These are phyloP conservation scores for Apotomis betuletana DNA, from an alignment of 2,888 invertebrate genomes.

Conservation along the genomic window DNA sequence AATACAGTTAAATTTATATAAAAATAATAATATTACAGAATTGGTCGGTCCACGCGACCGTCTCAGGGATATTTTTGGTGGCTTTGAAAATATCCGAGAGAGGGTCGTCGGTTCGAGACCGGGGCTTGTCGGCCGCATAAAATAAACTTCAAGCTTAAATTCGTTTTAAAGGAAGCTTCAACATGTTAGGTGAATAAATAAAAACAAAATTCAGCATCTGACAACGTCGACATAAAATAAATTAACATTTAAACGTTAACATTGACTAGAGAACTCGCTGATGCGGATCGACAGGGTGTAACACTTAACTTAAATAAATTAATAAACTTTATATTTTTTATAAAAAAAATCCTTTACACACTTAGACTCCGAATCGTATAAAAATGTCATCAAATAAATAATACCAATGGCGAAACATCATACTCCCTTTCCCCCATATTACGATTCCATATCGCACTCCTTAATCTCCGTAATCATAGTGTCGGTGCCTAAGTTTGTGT, in stretches of 20 bases:
- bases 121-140: slow-evolving; percentile 62
- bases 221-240: slow-evolving; percentile 60
- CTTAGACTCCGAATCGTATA: slow-evolving; percentile 79
- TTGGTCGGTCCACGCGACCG: slow-evolving; percentile 53
- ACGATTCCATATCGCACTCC: neutral
- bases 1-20: slow-evolving; percentile 79
- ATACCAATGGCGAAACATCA: neutral
- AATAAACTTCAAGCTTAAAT: slow-evolving; percentile 75
- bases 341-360: slow-evolving; percentile 73
- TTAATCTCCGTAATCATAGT: neutral
- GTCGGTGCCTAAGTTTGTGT: too few species aligned
- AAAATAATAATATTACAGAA: slow-evolving; percentile 77
- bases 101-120: slow-evolving; percentile 50
- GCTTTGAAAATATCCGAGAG: slow-evolving; percentile 58
- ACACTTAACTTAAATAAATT: slow-evolving; percentile 78
- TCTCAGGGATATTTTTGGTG: slow-evolving; percentile 63
- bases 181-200: slow-evolving; percentile 73
- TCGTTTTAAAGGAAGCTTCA: slow-evolving; percentile 64
- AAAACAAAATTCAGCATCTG: slow-evolving; percentile 63
- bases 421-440: neutral
- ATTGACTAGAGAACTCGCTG: slow-evolving; percentile 80
- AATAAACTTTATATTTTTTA: slow-evolving; percentile 73
- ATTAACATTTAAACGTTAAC: slow-evolving; percentile 70
- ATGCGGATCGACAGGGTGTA: slow-evolving; percentile 79
- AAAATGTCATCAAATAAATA: slow-evolving; percentile 52